phyloP scores from a whole-genome alignment of 2,888 invertebrate species.

The Zaprionus bogoriensis region DNA sequence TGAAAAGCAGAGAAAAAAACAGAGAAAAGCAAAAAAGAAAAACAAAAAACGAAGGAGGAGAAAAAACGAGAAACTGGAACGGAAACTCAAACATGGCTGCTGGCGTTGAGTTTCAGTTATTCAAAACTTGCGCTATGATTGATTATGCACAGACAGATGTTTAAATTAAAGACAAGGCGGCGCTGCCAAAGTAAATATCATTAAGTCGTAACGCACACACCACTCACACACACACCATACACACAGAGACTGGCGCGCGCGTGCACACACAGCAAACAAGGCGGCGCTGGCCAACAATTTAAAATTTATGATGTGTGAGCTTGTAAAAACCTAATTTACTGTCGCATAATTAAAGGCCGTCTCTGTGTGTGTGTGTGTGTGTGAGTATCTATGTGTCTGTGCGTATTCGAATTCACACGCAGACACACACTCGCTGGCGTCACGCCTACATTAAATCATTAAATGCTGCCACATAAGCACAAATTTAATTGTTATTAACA shows the following conservation, averaged over 20 bases:
- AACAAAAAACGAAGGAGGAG: neutral
- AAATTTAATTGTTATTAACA: conserved; percentile 79
- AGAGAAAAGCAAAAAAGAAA: conserved; percentile 30
- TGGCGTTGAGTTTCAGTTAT: conserved; percentile 56
- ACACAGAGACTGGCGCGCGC: neutral
- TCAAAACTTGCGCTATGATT: conserved; percentile 65
- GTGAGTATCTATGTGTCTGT: conserved; percentile 19
- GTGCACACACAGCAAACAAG: conserved; percentile 10
- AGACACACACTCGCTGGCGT: conserved; percentile 30
- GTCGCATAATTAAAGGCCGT: conserved; percentile 77
- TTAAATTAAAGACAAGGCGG: conserved; percentile 71
- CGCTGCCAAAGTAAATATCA: conserved; percentile 62
- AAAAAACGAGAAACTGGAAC: neutral
- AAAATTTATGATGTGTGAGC: conserved; percentile 77
- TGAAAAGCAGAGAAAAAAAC: conserved; percentile 13
- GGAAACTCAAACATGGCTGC: conserved; percentile 48
- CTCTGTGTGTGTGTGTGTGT: conserved; percentile 44
- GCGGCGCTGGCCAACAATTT: conserved; percentile 55
- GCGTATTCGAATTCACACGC: conserved; percentile 39
- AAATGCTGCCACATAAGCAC: conserved; percentile 76
- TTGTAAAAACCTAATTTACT: conserved; percentile 80
- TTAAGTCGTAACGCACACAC: conserved; percentile 61
- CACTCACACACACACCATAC: conserved; percentile 1
- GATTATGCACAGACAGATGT: conserved; percentile 71
- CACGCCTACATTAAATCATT: conserved; percentile 71